Evolutionary conservation across 2,113 vertebrate genomes (phyloP).

Genomic region (Dicaeum eximium): DNA sequence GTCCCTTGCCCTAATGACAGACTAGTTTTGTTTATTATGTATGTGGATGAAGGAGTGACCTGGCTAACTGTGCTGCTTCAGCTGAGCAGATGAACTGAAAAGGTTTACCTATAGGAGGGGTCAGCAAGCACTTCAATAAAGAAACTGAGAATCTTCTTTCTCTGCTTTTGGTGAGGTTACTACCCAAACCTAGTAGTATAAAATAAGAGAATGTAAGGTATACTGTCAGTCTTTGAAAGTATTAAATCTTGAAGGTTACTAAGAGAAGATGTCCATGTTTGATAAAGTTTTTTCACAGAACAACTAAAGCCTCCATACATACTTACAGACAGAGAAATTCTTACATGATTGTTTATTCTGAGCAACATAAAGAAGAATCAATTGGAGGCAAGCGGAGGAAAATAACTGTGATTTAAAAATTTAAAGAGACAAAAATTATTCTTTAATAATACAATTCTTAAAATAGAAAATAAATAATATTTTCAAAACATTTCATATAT

Average conservation of each 20-base stretch:
- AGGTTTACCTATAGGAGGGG: neutral
- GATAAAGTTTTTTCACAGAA: neutral
- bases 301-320: neutral
- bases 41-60: neutral
- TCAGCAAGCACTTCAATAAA: neutral
- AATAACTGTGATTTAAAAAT: neutral
- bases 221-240: neutral
- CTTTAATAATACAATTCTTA: neutral
- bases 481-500: neutral
- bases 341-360: neutral
- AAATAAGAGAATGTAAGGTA: neutral
- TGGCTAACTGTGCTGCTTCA: neutral
- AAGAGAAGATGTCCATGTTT: neutral
- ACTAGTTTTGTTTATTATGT: neutral
- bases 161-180: neutral
- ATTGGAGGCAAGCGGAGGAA: neutral
- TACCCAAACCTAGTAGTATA: neutral
- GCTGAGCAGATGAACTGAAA: neutral
- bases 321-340: neutral
- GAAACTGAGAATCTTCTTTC: neutral
- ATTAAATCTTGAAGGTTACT: neutral
- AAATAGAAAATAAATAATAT: neutral
- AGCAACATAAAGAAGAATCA: neutral
- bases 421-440: neutral
- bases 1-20: neutral